Evolutionary conservation across 2,113 vertebrate genomes (phyloP), one percentile per base, ranked within the genome.

Genomic region (Empidonax traillii): DNA sequence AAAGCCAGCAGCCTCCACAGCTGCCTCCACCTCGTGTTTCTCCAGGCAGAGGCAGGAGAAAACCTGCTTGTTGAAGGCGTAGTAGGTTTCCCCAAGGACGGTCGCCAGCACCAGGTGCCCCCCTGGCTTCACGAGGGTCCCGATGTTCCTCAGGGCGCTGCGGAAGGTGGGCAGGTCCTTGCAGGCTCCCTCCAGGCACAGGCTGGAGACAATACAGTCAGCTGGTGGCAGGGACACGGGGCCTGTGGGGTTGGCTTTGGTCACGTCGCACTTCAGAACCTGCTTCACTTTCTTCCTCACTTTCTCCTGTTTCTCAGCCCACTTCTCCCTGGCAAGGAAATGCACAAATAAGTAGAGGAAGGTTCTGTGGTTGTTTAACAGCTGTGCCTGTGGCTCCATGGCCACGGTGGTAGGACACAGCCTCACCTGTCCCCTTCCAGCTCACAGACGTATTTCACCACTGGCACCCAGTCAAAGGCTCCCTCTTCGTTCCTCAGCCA

Each of bases 121-220:
- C 96, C 97, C 96, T 0, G 94, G 97, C 84, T 94, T 97, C 21
- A 98, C 84, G 2, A 98, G 96, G 33, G 69, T 67, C 24, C 80
- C 8, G 13, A 98, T 37, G 51, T 97, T 97, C 30, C 33, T 56
- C 39, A 98, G 79, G 7, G 97, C 94, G 0, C 27, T 6, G 14
- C 4, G 2, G 94, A 97, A 98, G 16, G 91, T 25, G 11, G 89
- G 59, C 31, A 96, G 86, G 89, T 98, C 98, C 14, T 93, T 91
- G 91, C 98, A 98, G 62, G 98, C 96, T 0, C 66, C 94, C 16
- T 98, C 97, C 62, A 98, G 59, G 76, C 98, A 98, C 56, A 98
- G 71, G 0, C 84, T 94, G 63, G 98, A 97, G 39, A 98, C 30
- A 33, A 98, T 10, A 21, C 98, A 97, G 79, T 98, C 94, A 0